Percentiles rank a stretch among this genome's conserved stretches.
Evolutionary conservation across 2,888 invertebrate genomes (phyloP).

Genomic region (Trichopoda pennipes): DNA sequence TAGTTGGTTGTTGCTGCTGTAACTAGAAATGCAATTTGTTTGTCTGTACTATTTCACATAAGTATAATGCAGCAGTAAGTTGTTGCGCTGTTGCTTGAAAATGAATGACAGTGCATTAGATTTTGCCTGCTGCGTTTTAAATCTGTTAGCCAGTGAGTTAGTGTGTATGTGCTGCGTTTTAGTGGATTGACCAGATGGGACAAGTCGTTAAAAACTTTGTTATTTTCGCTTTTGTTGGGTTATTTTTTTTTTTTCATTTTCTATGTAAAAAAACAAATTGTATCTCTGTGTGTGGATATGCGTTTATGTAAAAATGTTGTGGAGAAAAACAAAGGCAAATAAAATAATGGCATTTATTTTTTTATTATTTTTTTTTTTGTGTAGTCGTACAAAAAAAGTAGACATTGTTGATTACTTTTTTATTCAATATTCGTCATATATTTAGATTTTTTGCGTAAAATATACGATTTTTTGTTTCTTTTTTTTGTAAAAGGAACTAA

Average conservation of each 20-base stretch:
- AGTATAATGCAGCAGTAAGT: constrained; percentile 61
- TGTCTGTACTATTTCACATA: constrained; percentile 63
- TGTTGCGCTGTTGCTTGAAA: constrained; percentile 3
- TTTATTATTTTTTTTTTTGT: constrained; percentile 21
- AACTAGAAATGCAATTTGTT: constrained; percentile 64
- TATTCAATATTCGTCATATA: constrained; percentile 54
- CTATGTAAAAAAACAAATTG: constrained; percentile 58
- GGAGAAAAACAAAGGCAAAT: constrained; percentile 56
- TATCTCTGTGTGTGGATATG: constrained; percentile 30
- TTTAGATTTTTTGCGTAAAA: constrained; percentile 55
- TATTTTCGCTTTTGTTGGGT: constrained; percentile 39
- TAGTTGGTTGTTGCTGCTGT: constrained; percentile 33
- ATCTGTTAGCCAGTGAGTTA: constrained; percentile 1
- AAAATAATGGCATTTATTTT: constrained; percentile 55
- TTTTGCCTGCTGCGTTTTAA: constrained; percentile 25
- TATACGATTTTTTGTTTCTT: constrained; percentile 36
- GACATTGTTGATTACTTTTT: constrained; percentile 64
- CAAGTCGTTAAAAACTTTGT: constrained; percentile 64
- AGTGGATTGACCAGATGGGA: constrained; percentile 67
- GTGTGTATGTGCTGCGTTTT: constrained; percentile 18
- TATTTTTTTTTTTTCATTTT: constrained; percentile 36
- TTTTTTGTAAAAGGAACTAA: constrained; percentile 29
- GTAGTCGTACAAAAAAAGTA: constrained; percentile 37
- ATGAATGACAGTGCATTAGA: constrained; percentile 43
- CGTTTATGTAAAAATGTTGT: constrained; percentile 48